phyloP scores from a whole-genome alignment of 2,113 vertebrate genomes.

The Pimephales promelas region DNA sequence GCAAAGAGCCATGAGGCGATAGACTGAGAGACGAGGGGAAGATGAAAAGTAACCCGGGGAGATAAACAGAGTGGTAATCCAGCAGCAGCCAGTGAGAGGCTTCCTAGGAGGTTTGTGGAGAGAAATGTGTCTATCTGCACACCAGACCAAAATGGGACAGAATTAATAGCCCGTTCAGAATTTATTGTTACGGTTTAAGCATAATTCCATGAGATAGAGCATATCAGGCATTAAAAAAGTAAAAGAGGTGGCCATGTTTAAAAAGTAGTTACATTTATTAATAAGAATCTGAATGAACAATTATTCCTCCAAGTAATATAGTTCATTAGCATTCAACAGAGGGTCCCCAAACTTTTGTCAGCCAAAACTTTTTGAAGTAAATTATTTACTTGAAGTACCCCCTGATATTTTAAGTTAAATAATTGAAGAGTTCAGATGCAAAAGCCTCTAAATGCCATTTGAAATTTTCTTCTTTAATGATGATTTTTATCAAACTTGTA shows the following conservation, averaged over 20 bases:
- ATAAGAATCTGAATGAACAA: not conserved
- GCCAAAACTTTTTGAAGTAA: too few species aligned
- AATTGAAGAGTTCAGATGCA: too few species aligned
- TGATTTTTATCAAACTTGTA: too few species aligned
- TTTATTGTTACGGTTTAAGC: not conserved
- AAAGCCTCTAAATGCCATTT: too few species aligned
- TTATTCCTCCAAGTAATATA: too few species aligned
- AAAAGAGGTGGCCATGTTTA: not conserved
- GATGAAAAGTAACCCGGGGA: constrained; percentile 2
- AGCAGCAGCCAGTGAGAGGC: not conserved
- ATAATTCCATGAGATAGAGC: not conserved
- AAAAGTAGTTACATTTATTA: not conserved
- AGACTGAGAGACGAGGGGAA: not conserved
- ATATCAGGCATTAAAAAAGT: not conserved
- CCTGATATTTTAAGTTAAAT: not conserved
- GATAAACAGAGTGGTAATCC: constrained; percentile 23
- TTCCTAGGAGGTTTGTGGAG: constrained; percentile 11
- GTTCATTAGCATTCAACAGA: not conserved
- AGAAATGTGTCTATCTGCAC: not conserved
- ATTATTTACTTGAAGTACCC: not conserved
- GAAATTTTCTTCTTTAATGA: too few species aligned
- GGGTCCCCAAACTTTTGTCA: too few species aligned
- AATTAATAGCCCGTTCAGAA: constrained; percentile 10
- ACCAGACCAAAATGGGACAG: not conserved
- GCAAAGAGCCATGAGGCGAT: constrained; percentile 1